Base-by-base conservation (phyloP, 2,797 vertebrate genomes). In the Leptodactylus fallax region DNA sequence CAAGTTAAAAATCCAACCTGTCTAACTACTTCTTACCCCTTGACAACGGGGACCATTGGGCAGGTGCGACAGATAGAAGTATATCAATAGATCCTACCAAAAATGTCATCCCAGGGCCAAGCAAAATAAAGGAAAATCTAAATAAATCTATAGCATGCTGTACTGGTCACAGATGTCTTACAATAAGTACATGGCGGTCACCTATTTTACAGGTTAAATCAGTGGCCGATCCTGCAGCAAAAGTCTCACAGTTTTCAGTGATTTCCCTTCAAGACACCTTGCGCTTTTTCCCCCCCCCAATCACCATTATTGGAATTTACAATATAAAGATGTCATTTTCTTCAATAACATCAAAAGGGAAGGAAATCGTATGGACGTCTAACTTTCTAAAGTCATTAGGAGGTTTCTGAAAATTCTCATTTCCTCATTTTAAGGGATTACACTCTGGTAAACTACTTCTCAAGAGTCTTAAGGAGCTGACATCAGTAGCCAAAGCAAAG, bases 401-500 rank as follows among this genome's bases (percentile, higher is more conserved):
- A 21, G 25, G 56, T 19, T 36, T 36, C 16, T 58, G 55, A 79
- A 60, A 58, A 79, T 12, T 6, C 55, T 79, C 23, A 79, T 58
- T 79, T 58, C 53, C 53, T 79, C 53, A 79, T 79, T 17, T 79
- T 60, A 60, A 45, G 61, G 79, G 79, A 61, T 63, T 80, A 80
- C 79, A 80, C 27, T 47, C 16, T 10, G 21, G 58, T 21, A 47
- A 80, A 45, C 16, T 11, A 45, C 56, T 80, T 80, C 58, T 17
- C 55, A 58, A 36, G 36, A 36, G 36, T 36, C 36, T 36, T 36
- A 36, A 36, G 36, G 36, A 36, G 36, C 36, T 36, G 36, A 36
- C 36, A 53, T 74, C 71, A 56, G 76, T 25, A 63, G 58, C 56
- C 11, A 27, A 60, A 21, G 13, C 4, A 55, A 78, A 78, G 21